Evolutionary conservation across 2,888 invertebrate genomes (phyloP).

Genomic region (Yponomeuta sedellus): DNA sequence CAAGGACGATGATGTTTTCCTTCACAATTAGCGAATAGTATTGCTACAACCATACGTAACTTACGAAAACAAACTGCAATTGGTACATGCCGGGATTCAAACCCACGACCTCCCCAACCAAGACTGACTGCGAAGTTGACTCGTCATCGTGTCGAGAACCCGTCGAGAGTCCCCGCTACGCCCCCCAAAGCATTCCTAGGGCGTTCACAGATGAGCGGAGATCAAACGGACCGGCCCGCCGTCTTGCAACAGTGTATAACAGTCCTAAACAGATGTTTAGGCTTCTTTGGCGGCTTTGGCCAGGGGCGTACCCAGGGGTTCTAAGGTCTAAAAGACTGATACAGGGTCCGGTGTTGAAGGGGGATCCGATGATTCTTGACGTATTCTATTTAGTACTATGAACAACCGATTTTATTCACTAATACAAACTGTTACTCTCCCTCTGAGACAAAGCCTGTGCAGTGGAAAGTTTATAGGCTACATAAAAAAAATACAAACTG

Average conservation of each 20-base stretch:
- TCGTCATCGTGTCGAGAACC: background rate
- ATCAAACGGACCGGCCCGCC: constrained; percentile 49
- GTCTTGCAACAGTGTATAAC: constrained; percentile 14
- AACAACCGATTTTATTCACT: too few species aligned
- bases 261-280: constrained; percentile 17
- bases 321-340: background rate
- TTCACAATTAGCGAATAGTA: too few species aligned
- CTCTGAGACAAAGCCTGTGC: too few species aligned
- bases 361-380: background rate
- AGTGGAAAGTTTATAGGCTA: too few species aligned
- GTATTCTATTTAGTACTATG: background rate
- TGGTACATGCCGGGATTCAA: too few species aligned
- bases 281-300: constrained; percentile 9
- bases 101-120: too few species aligned
- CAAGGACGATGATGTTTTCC: too few species aligned
- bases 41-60: too few species aligned
- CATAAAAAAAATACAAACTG: too few species aligned
- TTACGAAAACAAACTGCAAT: too few species aligned
- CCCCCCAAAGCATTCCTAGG: constrained; percentile 49
- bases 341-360: background rate
- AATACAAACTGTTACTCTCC: too few species aligned
- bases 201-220: constrained; percentile 48
- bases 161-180: background rate
- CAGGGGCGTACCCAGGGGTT: background rate
- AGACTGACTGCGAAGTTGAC: too few species aligned